Conservation (phyloP, 2,797 vertebrate genomes). For the Mormyrus hasselquistii region DNA sequence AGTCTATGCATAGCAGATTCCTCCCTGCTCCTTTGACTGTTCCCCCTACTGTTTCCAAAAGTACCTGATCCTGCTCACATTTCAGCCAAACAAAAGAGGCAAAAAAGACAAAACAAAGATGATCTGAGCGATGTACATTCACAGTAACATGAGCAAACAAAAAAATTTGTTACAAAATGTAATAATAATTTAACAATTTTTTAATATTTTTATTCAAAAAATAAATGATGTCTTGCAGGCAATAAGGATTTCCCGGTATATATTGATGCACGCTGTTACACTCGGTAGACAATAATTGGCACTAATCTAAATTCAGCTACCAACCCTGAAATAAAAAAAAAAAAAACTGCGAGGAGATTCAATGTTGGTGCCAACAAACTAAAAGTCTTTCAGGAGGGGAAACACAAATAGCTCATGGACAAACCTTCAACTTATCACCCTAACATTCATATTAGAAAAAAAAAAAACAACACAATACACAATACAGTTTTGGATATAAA, state of each 20-base stretch:
- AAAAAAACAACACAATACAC: neutral
- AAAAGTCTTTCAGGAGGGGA: neutral
- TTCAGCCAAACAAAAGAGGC: neutral
- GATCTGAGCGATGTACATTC: neutral
- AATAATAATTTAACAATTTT: neutral
- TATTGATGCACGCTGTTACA: neutral
- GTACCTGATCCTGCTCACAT: neutral
- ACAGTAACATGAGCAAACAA: neutral
- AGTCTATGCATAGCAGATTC: neutral
- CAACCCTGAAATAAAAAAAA: neutral
- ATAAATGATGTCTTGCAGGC: neutral
- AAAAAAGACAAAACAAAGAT: neutral
- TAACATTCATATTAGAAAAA: neutral
- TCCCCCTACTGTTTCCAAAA: neutral
- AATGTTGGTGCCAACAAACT: neutral
- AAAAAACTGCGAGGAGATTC: neutral
- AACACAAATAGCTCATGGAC: neutral
- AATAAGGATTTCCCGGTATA: neutral
- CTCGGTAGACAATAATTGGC: neutral
- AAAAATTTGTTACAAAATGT: neutral
- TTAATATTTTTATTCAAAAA: neutral
- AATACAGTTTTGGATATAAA: neutral
- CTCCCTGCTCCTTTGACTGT: neutral
- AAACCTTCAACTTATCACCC: neutral
- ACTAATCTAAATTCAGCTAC: neutral